Base-by-base conservation (phyloP, 2,113 vertebrate species). In the Stegostoma tigrinum region DNA sequence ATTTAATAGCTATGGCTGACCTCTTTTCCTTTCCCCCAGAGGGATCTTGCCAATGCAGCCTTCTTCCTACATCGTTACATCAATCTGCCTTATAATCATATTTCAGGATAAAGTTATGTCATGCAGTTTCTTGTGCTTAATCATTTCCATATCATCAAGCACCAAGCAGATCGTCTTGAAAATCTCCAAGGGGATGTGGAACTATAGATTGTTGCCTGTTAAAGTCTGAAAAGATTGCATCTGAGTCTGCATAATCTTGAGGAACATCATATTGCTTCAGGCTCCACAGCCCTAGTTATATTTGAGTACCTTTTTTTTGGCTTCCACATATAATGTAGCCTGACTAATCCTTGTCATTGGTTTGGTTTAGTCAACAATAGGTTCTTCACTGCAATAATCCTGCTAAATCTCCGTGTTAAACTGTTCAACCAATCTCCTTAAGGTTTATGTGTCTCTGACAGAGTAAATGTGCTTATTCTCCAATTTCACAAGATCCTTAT, bases 11-110 rank as follows among this genome's bases (percentile, higher is more conserved):
- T 72, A 48, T 4, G 24, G 42, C 42, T 95, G 94, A 95, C 94
- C 94, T 95, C 24, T 95, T 70, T 95, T 75, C 94, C 52, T 42
- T 94, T 70, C 93, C 66, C 45, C 30, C 27, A 45, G 94, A 95
- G 17, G 45, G 94, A 95, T 27, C 94, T 52, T 95, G 42, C 94
- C 70, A 30, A 95, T 52, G 68, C 67, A 72, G 27, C 45, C 94
- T 45, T 95, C 45, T 45, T 95, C 67, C 68, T 72, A 75, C 94
- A 95, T 70, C 45, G 52, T 15, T 52, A 34, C 42, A 75, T 95
- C 94, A 95, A 27, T 95, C 61, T 95, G 94, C 14, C 67, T 94
- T 70, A 48, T 30, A 24, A 52, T 95, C 93, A 72, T 95, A 27
- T 72, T 67, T 72, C 94, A 30, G 38, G 94, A 95, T 67, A 75